phyloP scores from a whole-genome alignment of 2,888 invertebrate species.

The Sepioteuthis lessoniana region DNA sequence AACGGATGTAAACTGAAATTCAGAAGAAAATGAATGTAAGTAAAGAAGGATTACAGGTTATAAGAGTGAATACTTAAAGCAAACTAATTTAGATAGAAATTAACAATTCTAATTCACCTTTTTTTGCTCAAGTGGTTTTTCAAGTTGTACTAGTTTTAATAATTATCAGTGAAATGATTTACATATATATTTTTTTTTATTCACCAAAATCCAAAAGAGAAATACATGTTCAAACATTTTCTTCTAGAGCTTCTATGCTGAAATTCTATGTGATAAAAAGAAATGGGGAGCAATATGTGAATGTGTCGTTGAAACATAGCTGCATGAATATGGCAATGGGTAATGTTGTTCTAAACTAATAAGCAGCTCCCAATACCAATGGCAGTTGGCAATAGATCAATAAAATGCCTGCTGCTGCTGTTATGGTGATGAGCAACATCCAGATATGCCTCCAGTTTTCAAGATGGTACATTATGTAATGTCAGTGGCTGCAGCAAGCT shows the following conservation, averaged over 20 bases:
- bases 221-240: not conserved
- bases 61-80: not conserved
- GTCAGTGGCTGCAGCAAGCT: not conserved
- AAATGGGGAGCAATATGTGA: no score
- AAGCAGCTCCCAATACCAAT: not conserved
- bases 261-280: no score
- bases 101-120: not conserved
- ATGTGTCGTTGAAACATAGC: no score
- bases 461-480: not conserved
- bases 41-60: not conserved
- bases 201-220: not conserved
- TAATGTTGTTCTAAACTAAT: not conserved
- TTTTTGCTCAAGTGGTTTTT: not conserved
- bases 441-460: not conserved
- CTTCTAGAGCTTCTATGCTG: not conserved
- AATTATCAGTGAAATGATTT: not conserved
- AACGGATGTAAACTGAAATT: not conserved
- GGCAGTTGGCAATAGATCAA: conserved; percentile 15
- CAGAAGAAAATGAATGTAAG: not conserved
- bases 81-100: not conserved
- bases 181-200: not conserved
- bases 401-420: conserved; percentile 13
- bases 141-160: not conserved
- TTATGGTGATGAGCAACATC: not conserved
- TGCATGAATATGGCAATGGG: not conserved